Conservation (phyloP, 2,888 invertebrate species). For the Slavum lentiscoides region DNA sequence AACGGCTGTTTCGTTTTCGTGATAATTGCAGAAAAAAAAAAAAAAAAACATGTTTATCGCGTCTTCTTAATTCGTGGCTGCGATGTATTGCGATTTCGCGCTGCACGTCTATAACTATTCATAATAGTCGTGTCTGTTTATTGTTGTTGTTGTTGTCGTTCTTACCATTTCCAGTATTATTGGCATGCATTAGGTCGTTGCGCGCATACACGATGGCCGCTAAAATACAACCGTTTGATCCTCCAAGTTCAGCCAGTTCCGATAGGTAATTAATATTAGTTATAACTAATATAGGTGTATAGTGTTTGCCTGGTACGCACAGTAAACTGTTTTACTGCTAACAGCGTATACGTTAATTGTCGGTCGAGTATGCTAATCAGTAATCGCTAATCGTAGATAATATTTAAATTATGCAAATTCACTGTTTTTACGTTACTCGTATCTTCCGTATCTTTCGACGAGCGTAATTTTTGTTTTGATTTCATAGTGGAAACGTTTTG, state of each 20-base stretch:
- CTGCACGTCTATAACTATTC: neutral
- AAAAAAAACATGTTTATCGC: neutral
- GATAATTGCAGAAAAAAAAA: neutral
- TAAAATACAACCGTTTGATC: slow-evolving; percentile 66
- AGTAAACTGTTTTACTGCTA: neutral
- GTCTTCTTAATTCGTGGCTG: neutral
- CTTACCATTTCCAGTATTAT: neutral
- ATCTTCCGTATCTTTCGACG: neutral
- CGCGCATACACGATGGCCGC: slow-evolving; percentile 56
- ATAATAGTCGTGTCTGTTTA: too few relatives aligned
- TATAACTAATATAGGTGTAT: neutral
- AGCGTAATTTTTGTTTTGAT: neutral
- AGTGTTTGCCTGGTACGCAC: neutral
- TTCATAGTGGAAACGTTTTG: neutral
- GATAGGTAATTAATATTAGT: slow-evolving; percentile 67
- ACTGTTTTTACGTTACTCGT: too few relatives aligned
- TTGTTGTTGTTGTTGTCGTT: neutral
- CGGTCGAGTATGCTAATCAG: neutral
- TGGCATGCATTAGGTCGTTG: slow-evolving; percentile 8
- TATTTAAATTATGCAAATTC: neutral
- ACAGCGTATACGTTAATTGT: neutral
- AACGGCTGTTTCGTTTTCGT: slow-evolving; percentile 4
- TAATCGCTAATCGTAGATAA: neutral
- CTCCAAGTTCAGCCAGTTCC: slow-evolving; percentile 87
- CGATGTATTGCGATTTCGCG: neutral